Evolutionary conservation across 2,888 invertebrate species (phyloP).

Genomic region (Noctua janthe): DNA sequence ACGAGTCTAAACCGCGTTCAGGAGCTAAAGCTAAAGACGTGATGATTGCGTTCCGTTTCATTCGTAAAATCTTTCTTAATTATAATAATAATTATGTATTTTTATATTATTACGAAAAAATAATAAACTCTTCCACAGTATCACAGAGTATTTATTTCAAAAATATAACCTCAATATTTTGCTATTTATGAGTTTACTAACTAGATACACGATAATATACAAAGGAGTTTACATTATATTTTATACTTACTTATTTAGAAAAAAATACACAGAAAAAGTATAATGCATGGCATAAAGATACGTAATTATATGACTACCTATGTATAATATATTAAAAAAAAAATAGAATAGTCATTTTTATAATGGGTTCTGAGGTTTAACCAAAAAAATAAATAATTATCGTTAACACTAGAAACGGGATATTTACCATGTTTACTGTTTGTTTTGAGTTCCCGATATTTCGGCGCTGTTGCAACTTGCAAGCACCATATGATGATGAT

Average conservation of each 20-base stretch:
- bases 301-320: background rate
- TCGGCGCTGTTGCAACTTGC: too few relatives aligned
- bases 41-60: background rate
- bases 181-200: slow-evolving; percentile 46
- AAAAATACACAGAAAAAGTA: slow-evolving; percentile 5
- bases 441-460: too few relatives aligned
- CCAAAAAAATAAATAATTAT: background rate
- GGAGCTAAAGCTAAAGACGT: background rate
- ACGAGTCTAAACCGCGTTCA: background rate
- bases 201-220: slow-evolving; percentile 53
- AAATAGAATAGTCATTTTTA: background rate
- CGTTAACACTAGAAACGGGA: too few relatives aligned
- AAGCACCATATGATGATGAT: too few relatives aligned
- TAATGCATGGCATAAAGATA: slow-evolving; percentile 2
- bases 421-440: too few relatives aligned
- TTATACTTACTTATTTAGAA: slow-evolving; percentile 31
- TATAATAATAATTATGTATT: background rate
- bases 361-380: background rate
- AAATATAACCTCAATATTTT: slow-evolving; percentile 73
- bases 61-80: background rate
- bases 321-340: background rate
- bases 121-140: slow-evolving; percentile 71
- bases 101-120: slow-evolving; percentile 37
- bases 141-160: slow-evolving; percentile 89
- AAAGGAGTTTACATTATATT: slow-evolving; percentile 43